Percentiles rank a stretch among this genome's conserved stretches.
phyloP scores from a whole-genome alignment of 2,888 invertebrate genomes.

The Stenodera caucasica region DNA sequence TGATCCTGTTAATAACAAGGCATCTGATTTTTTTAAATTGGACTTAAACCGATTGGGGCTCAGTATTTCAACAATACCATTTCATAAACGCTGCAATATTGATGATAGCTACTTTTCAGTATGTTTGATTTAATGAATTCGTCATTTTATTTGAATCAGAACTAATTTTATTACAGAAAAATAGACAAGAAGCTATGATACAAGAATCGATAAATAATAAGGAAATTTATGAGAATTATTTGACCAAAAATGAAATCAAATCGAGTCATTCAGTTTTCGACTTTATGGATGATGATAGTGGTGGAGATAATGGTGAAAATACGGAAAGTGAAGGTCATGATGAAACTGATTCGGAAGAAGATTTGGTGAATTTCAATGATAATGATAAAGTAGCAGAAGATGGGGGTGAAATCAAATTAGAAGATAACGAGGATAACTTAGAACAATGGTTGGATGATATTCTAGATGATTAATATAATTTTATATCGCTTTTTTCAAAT shows the following conservation, averaged over 20 bases:
- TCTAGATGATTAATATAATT: conserved; percentile 20
- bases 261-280: background rate
- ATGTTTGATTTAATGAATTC: background rate
- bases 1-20: conserved; percentile 9
- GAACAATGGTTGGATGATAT: conserved; percentile 23
- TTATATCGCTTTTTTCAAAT: background rate
- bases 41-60: conserved; percentile 23
- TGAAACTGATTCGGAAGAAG: background rate
- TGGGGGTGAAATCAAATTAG: background rate
- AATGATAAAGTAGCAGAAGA: background rate
- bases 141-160: background rate
- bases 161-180: background rate
- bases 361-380: background rate
- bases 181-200: background rate
- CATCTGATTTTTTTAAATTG: conserved; percentile 17
- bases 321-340: background rate
- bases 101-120: conserved; percentile 24
- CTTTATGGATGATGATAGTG: background rate
- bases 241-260: background rate
- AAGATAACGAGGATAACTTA: conserved; percentile 6
- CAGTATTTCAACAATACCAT: conserved; percentile 27
- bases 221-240: background rate
- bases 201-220: background rate
- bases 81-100: conserved; percentile 20
- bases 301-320: background rate